A percentile compares a stretch with the other conserved stretches of the same genome.
These are phyloP conservation scores for Takifugu bimaculatus DNA, from an alignment of 2,113 vertebrate genomes.

Conservation along the genomic window DNA sequence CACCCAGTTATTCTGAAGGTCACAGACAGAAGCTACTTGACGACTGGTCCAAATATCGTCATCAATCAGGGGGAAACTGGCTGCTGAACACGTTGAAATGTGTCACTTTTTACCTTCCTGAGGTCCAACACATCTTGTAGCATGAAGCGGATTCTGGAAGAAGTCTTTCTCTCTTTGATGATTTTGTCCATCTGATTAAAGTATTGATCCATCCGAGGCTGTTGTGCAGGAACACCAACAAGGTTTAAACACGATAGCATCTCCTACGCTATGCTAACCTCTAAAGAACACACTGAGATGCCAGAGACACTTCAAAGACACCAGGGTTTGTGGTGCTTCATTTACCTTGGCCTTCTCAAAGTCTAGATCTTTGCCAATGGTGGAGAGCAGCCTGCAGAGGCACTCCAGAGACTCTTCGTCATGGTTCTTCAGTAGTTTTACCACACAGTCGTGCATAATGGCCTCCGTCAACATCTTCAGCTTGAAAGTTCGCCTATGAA, in stretches of 20 bases:
- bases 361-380: constrained; percentile 97
- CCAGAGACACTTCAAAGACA: neutral
- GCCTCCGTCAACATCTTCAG: constrained; percentile 98
- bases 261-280: constrained; percentile 17
- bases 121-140: constrained; percentile 93
- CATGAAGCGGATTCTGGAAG: constrained; percentile 97
- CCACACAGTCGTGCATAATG: constrained; percentile 98
- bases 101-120: constrained; percentile 75
- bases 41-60: no score
- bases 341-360: constrained; percentile 92
- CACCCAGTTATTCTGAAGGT: constrained; percentile 87
- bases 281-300: constrained; percentile 2
- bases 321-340: neutral
- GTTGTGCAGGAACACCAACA: constrained; percentile 2
- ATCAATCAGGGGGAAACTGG: no score
- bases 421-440: constrained; percentile 97
- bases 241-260: constrained; percentile 15
- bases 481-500: constrained; percentile 97
- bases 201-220: constrained; percentile 99
- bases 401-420: constrained; percentile 97
- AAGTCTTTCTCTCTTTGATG: constrained; percentile 95
- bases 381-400: constrained; percentile 92
- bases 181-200: constrained; percentile 98
- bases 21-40: neutral
- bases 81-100: no score